Evolutionary conservation across 2,888 invertebrate genomes (phyloP).

Genomic region (Drosophila tripunctata): DNA sequence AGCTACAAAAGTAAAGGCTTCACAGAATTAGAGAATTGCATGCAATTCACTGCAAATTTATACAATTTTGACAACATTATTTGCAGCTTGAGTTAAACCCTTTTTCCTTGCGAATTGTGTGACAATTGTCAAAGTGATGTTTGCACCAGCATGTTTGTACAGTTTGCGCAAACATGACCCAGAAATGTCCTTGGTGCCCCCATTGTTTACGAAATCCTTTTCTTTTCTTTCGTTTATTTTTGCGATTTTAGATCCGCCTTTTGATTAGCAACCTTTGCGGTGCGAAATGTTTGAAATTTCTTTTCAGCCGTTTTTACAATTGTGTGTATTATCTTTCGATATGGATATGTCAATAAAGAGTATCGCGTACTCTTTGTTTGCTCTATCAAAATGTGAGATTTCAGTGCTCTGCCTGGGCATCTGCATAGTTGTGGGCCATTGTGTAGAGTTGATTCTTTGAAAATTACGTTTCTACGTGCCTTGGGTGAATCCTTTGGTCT

Average conservation of each 20-base stretch:
- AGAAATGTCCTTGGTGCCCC: constrained; percentile 38
- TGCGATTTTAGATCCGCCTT: constrained; percentile 29
- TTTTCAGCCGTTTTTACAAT: constrained; percentile 9
- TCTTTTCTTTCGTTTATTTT: neutral
- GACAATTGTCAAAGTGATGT: constrained; percentile 31
- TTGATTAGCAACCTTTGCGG: constrained; percentile 45
- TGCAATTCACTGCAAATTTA: constrained; percentile 34
- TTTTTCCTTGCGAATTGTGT: constrained; percentile 36
- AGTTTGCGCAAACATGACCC: constrained; percentile 64
- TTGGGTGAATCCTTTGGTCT: constrained; percentile 46
- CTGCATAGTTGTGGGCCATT: constrained; percentile 43
- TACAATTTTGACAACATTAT: constrained; percentile 48
- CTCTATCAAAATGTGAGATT: constrained; percentile 41
- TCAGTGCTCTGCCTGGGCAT: constrained; percentile 37
- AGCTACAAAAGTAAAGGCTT: constrained; percentile 10
- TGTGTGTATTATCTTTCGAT: constrained; percentile 45
- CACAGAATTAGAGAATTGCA: constrained; percentile 16
- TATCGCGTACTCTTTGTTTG: constrained; percentile 36
- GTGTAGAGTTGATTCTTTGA: constrained; percentile 30
- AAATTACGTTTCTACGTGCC: constrained; percentile 45
- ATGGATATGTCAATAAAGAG: constrained; percentile 44
- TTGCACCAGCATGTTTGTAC: constrained; percentile 30
- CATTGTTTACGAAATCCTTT: constrained; percentile 34
- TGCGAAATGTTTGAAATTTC: constrained; percentile 21
- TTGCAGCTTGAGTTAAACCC: constrained; percentile 62